A percentile compares a stretch with the other conserved stretches of the same genome.
Conservation (phyloP, 2,797 vertebrate genomes). For the Myotis findleyi region DNA sequence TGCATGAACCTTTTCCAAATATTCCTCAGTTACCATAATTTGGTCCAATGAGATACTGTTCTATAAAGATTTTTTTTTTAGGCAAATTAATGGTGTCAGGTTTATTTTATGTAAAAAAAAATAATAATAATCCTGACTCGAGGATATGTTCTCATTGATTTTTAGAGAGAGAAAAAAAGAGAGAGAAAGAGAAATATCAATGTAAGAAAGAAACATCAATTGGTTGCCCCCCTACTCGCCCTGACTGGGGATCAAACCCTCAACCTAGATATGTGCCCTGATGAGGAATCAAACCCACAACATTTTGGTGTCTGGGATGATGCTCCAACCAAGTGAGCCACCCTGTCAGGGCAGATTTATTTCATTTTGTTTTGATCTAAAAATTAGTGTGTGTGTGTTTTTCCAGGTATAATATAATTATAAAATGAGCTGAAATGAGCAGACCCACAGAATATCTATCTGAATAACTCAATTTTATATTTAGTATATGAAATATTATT, state of each 20-base stretch:
- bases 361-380: neutral
- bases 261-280: neutral
- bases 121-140: neutral
- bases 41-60: neutral
- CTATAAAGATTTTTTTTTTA: neutral
- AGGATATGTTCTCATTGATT: neutral
- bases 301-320: neutral
- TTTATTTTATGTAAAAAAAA: neutral
- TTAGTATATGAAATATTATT: neutral
- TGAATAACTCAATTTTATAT: neutral
- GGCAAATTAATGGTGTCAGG: neutral
- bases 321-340: neutral
- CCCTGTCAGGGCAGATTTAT: neutral
- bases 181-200: neutral
- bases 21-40: neutral
- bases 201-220: neutral
- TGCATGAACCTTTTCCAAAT: slow-evolving; percentile 45
- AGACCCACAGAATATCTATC: neutral
- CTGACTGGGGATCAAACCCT: neutral
- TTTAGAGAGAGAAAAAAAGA: neutral
- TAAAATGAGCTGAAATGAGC: neutral
- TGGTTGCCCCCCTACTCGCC: neutral
- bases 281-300: neutral
- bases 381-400: neutral
- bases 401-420: neutral